A percentile compares a stretch with the other conserved stretches of the same genome.
phyloP scores from a whole-genome alignment of 1,140 invertebrate genomes.

The Gryllus bimaculatus region DNA sequence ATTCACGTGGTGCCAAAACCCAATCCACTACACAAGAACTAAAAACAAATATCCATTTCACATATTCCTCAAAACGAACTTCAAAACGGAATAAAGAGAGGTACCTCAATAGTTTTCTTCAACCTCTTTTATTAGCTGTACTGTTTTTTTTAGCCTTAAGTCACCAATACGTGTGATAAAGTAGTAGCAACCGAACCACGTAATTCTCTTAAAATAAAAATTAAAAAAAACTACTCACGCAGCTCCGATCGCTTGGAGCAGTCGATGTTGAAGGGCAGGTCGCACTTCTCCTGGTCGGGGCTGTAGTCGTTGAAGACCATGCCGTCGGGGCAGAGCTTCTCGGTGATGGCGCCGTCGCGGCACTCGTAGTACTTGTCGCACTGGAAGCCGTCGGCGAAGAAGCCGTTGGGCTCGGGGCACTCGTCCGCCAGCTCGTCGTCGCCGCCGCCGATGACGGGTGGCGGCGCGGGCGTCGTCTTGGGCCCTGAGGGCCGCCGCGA shows the following conservation, averaged over 20 bases:
- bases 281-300: constrained; percentile 72
- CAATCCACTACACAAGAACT: too few relatives aligned
- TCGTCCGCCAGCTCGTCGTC: constrained; percentile 41
- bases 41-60: too few relatives aligned
- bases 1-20: too few relatives aligned
- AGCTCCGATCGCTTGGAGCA: constrained; percentile 63
- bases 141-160: too few relatives aligned
- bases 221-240: constrained; percentile 51
- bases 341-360: constrained; percentile 53
- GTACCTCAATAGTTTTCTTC: too few relatives aligned
- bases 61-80: too few relatives aligned
- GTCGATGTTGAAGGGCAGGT: constrained; percentile 77
- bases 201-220: background rate
- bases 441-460: background rate
- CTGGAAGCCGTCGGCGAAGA: constrained; percentile 74
- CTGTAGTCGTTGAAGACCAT: constrained; percentile 84
- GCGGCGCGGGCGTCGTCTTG: background rate
- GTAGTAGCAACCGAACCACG: too few relatives aligned
- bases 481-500: background rate
- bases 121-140: too few relatives aligned
- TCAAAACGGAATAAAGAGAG: too few relatives aligned
- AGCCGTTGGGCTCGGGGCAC: constrained; percentile 75
- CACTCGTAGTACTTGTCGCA: constrained; percentile 89
- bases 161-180: too few relatives aligned
- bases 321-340: constrained; percentile 80